phyloP scores from a whole-genome alignment of 23 tunicate species.

The Halocynthia roretzi region DNA sequence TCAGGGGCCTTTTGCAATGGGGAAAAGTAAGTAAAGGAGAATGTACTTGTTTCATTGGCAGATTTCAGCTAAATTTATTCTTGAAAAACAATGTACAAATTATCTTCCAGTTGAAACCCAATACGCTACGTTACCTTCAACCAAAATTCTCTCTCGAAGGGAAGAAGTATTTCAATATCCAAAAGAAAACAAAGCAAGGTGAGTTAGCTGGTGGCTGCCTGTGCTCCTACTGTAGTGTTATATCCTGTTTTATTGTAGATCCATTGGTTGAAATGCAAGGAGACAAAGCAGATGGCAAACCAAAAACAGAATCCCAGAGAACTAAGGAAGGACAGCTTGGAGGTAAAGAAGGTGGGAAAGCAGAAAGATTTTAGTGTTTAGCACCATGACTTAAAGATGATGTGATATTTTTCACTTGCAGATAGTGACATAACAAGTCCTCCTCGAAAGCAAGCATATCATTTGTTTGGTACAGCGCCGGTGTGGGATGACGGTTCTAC shows the following conservation, averaged over 20 bases:
- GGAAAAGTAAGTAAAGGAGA: conserved; percentile 27
- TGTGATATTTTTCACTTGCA: conserved; percentile 2
- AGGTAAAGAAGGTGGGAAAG: too few species aligned
- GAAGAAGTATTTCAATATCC: conserved; percentile 22
- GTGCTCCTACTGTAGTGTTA: too few species aligned
- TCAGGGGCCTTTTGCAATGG: conserved; percentile 32
- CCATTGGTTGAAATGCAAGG: too few species aligned
- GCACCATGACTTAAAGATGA: neutral
- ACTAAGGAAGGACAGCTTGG: too few species aligned
- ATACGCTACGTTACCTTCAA: conserved; percentile 30
- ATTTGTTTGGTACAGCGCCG: conserved; percentile 69
- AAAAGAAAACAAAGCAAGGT: too few species aligned
- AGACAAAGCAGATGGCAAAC: too few species aligned
- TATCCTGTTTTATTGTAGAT: too few species aligned
- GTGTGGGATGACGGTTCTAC: conserved; percentile 64
- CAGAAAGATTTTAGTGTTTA: neutral
- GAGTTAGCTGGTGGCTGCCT: too few species aligned
- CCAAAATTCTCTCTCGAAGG: conserved; percentile 28
- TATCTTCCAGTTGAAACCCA: conserved; percentile 28
- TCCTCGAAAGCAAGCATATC: conserved; percentile 62
- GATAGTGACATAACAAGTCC: conserved; percentile 55
- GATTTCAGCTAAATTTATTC: neutral
- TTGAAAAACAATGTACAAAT: neutral
- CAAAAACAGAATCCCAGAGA: too few species aligned
- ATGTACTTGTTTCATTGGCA: neutral